Percentiles rank a stretch among this genome's conserved stretches.
Conservation (phyloP, 2,797 vertebrate genomes). For the Crenuchus spilurus region DNA sequence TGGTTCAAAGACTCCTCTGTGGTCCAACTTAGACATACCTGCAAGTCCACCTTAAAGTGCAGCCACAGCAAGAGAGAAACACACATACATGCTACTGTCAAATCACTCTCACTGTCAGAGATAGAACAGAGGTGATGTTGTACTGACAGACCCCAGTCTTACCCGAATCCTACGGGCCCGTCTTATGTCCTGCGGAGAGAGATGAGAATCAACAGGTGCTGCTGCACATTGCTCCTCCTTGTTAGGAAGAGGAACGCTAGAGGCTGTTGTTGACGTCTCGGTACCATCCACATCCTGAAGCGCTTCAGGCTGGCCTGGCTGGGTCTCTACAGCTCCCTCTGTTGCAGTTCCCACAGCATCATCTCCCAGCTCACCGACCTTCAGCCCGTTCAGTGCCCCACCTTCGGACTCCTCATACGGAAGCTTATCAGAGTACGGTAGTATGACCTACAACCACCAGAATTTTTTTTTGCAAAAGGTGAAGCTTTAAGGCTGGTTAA, state of each 20-base stretch:
- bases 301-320: constrained; percentile 52
- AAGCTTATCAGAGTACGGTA: constrained; percentile 84
- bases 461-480: background rate
- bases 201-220: constrained; percentile 74
- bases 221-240: constrained; percentile 76
- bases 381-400: constrained; percentile 83
- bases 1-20: constrained; percentile 27
- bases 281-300: constrained; percentile 59
- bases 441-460: constrained; percentile 80
- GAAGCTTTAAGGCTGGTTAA: background rate
- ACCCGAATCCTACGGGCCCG: constrained; percentile 93
- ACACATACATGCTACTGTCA: constrained; percentile 67
- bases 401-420: constrained; percentile 82
- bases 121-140: background rate
- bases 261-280: constrained; percentile 50
- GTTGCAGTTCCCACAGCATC: constrained; percentile 59
- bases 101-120: constrained; percentile 35
- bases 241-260: constrained; percentile 60
- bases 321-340: constrained; percentile 58
- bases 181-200: constrained; percentile 91
- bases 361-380: constrained; percentile 76
- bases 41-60: constrained; percentile 90
- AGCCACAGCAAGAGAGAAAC: constrained; percentile 78
- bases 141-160: constrained; percentile 52
- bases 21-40: constrained; percentile 81